These are phyloP conservation scores for Rhineura floridana DNA, from an alignment of 2,113 vertebrate genomes.

Conservation along the genomic window DNA sequence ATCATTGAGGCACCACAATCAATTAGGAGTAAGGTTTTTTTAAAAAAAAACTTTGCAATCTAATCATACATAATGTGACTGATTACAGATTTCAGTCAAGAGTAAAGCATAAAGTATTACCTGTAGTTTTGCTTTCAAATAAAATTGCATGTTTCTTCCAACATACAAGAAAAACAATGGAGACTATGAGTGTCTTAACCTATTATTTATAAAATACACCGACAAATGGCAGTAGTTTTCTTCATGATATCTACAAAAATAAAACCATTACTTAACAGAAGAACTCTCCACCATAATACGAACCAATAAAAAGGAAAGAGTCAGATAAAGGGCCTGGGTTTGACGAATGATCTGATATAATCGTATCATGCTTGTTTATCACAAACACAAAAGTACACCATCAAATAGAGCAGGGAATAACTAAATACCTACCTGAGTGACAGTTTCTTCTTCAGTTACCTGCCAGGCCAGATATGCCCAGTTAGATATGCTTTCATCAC, in stretches of 20 bases:
- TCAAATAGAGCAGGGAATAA: constrained; percentile 20
- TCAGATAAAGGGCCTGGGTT: constrained; percentile 20
- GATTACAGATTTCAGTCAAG: constrained; percentile 18
- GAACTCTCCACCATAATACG: constrained; percentile 15
- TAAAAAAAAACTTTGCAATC: neutral
- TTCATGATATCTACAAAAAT: constrained; percentile 20
- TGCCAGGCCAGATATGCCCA: constrained; percentile 30
- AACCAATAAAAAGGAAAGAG: constrained; percentile 23
- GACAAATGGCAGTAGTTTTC: constrained; percentile 13
- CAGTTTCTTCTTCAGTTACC: constrained; percentile 45
- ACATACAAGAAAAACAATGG: neutral
- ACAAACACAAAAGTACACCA: constrained; percentile 43
- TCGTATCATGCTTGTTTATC: constrained; percentile 31
- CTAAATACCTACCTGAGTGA: constrained; percentile 33
- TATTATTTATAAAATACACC: constrained; percentile 14
- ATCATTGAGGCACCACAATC: neutral
- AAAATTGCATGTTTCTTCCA: constrained; percentile 23
- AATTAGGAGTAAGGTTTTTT: neutral
- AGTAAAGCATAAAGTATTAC: constrained; percentile 40
- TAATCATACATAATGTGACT: neutral
- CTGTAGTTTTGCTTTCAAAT: neutral
- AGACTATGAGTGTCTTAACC: constrained; percentile 20
- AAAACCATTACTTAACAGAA: constrained; percentile 30
- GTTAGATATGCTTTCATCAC: constrained; percentile 33
- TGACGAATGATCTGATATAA: constrained; percentile 38